phyloP scores from a whole-genome alignment of 2,113 vertebrate species.

The Sinosuthora webbiana region DNA sequence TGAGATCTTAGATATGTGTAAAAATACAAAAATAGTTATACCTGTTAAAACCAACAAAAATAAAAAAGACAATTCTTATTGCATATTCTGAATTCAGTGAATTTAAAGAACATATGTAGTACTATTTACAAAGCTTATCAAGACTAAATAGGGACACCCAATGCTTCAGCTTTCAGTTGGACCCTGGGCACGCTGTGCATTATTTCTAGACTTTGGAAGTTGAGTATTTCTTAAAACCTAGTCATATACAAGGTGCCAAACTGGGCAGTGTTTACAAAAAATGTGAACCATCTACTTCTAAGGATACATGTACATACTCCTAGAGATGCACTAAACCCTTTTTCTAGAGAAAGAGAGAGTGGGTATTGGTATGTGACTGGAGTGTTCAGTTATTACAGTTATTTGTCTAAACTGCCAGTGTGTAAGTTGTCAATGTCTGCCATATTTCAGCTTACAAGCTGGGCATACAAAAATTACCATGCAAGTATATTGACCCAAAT shows the following conservation, averaged over 20 bases:
- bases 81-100: neutral
- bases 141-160: neutral
- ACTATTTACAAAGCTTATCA: neutral
- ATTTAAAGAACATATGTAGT: neutral
- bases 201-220: neutral
- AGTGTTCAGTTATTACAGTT: neutral
- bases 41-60: neutral
- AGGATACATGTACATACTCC: neutral
- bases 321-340: neutral
- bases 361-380: neutral
- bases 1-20: neutral
- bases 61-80: neutral
- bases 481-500: neutral
- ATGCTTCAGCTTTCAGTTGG: neutral
- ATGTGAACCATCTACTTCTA: neutral
- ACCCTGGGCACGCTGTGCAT: neutral
- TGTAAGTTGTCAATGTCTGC: neutral
- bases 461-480: neutral
- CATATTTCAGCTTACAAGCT: neutral
- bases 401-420: neutral
- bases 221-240: neutral
- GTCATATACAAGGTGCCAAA: neutral
- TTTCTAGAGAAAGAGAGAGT: neutral
- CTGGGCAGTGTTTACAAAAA: neutral
- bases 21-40: neutral